Evolutionary conservation across 1,140 invertebrate species (phyloP).

Genomic region (Amyelois transitella): DNA sequence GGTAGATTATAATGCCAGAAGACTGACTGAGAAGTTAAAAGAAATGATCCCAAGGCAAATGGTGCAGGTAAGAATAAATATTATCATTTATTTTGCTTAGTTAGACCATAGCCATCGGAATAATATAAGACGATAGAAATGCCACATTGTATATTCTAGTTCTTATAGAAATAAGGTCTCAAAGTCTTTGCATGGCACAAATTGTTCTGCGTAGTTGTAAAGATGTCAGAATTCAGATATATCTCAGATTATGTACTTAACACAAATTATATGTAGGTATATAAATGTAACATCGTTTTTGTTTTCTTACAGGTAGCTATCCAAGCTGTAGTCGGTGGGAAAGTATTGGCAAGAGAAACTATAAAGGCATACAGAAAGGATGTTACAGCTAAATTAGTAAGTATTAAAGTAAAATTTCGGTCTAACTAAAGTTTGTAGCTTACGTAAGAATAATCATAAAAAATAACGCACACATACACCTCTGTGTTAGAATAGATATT

Average conservation of each 20-base stretch:
- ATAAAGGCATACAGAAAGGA: constrained; percentile 93
- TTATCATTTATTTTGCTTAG: neutral
- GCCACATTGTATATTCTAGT: too few relatives aligned
- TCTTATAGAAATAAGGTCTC: too few relatives aligned
- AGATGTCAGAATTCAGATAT: too few relatives aligned
- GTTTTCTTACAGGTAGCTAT: constrained; percentile 80
- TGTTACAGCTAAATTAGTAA: constrained; percentile 94
- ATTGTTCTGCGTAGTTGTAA: too few relatives aligned
- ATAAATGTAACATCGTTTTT: neutral
- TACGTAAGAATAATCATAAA: too few relatives aligned
- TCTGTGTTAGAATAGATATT: too few relatives aligned
- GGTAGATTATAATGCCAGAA: constrained; percentile 79
- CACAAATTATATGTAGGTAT: neutral
- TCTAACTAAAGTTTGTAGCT: too few relatives aligned
- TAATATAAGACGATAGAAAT: too few relatives aligned
- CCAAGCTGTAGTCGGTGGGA: constrained; percentile 88
- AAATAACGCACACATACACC: too few relatives aligned
- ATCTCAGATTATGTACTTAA: neutral
- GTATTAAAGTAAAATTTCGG: constrained; percentile 24
- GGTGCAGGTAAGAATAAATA: constrained; percentile 70
- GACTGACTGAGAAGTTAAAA: constrained; percentile 86
- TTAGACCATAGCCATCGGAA: neutral
- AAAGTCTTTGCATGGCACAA: too few relatives aligned
- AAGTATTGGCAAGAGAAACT: constrained; percentile 90
- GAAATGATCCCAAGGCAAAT: constrained; percentile 94